Evolutionary conservation across 2,888 invertebrate genomes (phyloP).

Genomic region (Eilema griseolum): DNA sequence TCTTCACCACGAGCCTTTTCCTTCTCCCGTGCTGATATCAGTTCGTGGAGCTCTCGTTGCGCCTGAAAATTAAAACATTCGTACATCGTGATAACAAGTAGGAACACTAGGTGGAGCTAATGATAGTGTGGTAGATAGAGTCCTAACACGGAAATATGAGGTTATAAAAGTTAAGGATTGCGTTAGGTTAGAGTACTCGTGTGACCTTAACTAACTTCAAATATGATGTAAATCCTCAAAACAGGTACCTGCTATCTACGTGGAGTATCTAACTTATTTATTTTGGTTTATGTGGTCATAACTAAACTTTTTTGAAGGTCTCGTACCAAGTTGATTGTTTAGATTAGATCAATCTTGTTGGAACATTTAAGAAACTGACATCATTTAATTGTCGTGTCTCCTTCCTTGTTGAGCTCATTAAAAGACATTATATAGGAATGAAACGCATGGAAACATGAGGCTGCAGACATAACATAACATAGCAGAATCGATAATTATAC

Average conservation of each 20-base stretch:
- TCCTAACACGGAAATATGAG: neutral
- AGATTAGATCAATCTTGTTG: slow-evolving; percentile 43
- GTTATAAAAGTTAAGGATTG: neutral
- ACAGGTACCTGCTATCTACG: too few relatives aligned
- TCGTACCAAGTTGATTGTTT: slow-evolving; percentile 33
- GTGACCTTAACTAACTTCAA: neutral
- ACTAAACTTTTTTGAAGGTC: neutral
- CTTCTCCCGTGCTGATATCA: slow-evolving; percentile 87
- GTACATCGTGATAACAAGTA: neutral
- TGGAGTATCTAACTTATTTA: too few relatives aligned
- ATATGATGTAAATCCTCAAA: too few relatives aligned
- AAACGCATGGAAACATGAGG: slow-evolving; percentile 6
- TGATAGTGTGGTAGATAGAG: too few relatives aligned
- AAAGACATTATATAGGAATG: slow-evolving; percentile 47
- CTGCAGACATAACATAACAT: slow-evolving; percentile 5
- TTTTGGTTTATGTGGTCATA: too few relatives aligned
- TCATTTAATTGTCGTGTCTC: slow-evolving; percentile 64
- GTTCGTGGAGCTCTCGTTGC: slow-evolving; percentile 88
- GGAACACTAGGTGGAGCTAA: too few relatives aligned
- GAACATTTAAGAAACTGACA: slow-evolving; percentile 64
- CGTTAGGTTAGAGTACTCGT: neutral
- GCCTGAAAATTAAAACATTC: slow-evolving; percentile 70
- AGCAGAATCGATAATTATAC: too few relatives aligned
- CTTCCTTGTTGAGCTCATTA: slow-evolving; percentile 79
- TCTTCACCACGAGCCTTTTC: slow-evolving; percentile 84